These are phyloP conservation scores for Akabosia matsudoensis DNA, from an alignment of 1,140 invertebrate species.

Conservation along the genomic window DNA sequence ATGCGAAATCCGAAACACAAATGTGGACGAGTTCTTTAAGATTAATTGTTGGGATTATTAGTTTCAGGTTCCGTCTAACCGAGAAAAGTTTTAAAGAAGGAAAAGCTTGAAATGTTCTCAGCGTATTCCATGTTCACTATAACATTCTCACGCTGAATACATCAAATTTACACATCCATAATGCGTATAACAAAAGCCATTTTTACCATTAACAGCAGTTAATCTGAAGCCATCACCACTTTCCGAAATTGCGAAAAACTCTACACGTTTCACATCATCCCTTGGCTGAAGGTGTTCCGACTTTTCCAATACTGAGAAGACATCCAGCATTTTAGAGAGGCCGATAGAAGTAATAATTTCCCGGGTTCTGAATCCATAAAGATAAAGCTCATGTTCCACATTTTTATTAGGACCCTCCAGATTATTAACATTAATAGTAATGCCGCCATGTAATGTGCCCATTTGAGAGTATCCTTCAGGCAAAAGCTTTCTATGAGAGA, in stretches of 20 bases:
- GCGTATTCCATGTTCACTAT: too few relatives aligned
- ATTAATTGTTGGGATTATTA: too few relatives aligned
- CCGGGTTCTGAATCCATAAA: slow-evolving; percentile 57
- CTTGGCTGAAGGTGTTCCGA: slow-evolving; percentile 1
- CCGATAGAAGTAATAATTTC: slow-evolving; percentile 44
- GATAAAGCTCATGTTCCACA: slow-evolving; percentile 49
- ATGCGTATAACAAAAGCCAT: too few relatives aligned
- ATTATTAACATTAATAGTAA: slow-evolving; percentile 51
- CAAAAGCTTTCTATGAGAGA: slow-evolving; percentile 46
- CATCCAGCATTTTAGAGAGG: slow-evolving; percentile 50
- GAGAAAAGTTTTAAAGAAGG: too few relatives aligned
- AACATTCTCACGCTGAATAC: too few relatives aligned
- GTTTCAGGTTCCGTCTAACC: too few relatives aligned
- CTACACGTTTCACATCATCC: slow-evolving; percentile 4
- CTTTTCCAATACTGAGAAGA: slow-evolving; percentile 47
- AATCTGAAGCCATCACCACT: slow-evolving; percentile 32
- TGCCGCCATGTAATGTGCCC: slow-evolving; percentile 54
- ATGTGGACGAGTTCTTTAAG: too few relatives aligned
- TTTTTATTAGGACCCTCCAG: slow-evolving; percentile 37
- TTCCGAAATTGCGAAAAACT: slow-evolving; percentile 36
- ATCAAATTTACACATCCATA: too few relatives aligned
- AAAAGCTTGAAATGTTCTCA: too few relatives aligned
- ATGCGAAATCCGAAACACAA: too few relatives aligned
- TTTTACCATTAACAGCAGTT: slow-evolving; percentile 25
- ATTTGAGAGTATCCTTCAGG: slow-evolving; percentile 56